Base-by-base conservation (phyloP, 1,140 invertebrate species). In the Pseudomyrmex pallidus region DNA sequence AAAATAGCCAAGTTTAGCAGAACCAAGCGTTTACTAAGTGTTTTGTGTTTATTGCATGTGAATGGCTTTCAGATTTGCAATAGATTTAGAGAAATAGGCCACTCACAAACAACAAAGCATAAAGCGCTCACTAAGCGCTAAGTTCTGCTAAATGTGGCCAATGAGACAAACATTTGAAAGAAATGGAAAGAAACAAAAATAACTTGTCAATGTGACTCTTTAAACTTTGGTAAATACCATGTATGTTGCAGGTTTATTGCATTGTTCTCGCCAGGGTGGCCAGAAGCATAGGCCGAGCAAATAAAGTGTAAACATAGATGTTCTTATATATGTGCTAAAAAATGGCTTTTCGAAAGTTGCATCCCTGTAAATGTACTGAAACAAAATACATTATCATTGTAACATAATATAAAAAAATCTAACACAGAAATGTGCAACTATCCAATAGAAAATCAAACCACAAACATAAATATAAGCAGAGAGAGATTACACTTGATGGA, bases 301-400 rank as follows among this genome's bases (percentile, higher is more conserved):
- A 92, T 98, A 98, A 22, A 98, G 92, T 1, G 96, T 96, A 91
- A 98, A 98, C 97, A 98, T 97, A 8, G 97, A 97, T 10, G 97
- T 98, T 93, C 98, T 98, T 52, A 98, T 93, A 92, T 98, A 98
- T 8, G 98, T 98, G 87, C 96, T 98, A 93, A 98, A 98, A 94
- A 98, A 98, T 74, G 98, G 97, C 90, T 98, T 98, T 90, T 97
- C 95, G 91, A 96, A 98, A 22, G 96, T 94, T 90, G 96, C 96
- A 94, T 97, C 95, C 86, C 96, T 95, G 90, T 98, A 98, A 66
- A 98, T 96, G 94, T 97, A 98, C 97, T 98, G 94, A 72, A 96
- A 95, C 78, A 92, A 89, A 84, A 74, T 68, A 74, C 48, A 50
- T 85, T 54, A 70, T 76, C 22, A n/a, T 22, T 44, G 5, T 20